Percentiles rank a stretch among this genome's conserved stretches.
phyloP scores from a whole-genome alignment of 1,140 invertebrate species.

The Microplitis demolitor region DNA sequence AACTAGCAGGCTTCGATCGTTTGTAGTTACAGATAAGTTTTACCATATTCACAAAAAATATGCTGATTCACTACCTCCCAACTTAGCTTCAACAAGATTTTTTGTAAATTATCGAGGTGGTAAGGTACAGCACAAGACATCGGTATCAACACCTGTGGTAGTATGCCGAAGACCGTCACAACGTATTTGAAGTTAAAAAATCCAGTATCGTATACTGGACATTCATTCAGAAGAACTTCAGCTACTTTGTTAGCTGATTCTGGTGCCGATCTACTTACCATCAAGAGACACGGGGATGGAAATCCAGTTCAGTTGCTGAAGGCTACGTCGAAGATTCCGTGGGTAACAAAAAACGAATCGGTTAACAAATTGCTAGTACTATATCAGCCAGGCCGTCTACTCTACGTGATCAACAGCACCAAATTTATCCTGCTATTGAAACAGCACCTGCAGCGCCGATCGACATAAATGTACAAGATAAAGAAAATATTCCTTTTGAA shows the following conservation, averaged over 20 bases:
- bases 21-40: slow-evolving; percentile 22
- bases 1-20: slow-evolving; percentile 20
- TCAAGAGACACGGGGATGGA: slow-evolving; percentile 24
- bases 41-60: slow-evolving; percentile 33
- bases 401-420: too few relatives aligned
- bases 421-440: too few relatives aligned
- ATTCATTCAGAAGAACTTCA: slow-evolving; percentile 14
- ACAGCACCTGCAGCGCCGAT: too few relatives aligned
- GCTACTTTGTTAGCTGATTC: slow-evolving; percentile 20
- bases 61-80: slow-evolving; percentile 19
- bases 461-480: too few relatives aligned
- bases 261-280: slow-evolving; percentile 19
- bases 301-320: slow-evolving; percentile 10
- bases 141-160: slow-evolving; percentile 16
- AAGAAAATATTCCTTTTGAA: not conserved
- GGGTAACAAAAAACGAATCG: slow-evolving; percentile 3
- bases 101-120: slow-evolving; percentile 41
- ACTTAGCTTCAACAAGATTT: slow-evolving; percentile 24
- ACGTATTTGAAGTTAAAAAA: not conserved
- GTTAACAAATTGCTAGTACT: not conserved
- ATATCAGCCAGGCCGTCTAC: too few relatives aligned
- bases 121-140: slow-evolving; percentile 37
- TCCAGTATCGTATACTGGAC: slow-evolving; percentile 8
- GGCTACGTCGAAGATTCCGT: slow-evolving; percentile 14
- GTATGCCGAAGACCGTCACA: slow-evolving; percentile 19